These are phyloP conservation scores for Myrmophylax atrothorax DNA, from an alignment of 2,113 vertebrate genomes.

Conservation along the genomic window DNA sequence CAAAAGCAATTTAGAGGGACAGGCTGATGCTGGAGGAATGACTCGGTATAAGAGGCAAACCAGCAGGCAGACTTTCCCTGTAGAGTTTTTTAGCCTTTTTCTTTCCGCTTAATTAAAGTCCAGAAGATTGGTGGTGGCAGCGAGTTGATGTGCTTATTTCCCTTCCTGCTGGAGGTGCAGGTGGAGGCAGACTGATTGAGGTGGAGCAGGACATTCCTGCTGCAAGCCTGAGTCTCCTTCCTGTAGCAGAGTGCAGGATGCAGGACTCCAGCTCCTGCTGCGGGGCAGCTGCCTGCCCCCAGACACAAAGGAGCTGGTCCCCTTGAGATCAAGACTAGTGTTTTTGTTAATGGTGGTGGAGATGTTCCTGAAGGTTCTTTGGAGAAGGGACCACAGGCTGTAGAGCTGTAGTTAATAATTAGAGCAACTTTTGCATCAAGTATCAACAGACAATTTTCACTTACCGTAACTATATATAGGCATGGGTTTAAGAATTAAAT, in stretches of 20 bases:
- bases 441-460: not conserved
- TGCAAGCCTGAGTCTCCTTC: not conserved
- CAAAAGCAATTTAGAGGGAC: not conserved
- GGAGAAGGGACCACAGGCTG: not conserved
- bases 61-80: not conserved
- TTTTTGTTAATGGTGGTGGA: not conserved
- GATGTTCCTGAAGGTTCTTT: not conserved
- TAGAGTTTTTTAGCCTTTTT: not conserved
- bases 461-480: not conserved
- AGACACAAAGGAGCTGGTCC: not conserved
- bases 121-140: not conserved
- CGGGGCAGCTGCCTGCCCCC: accelerated
- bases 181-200: not conserved
- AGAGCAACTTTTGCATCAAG: not conserved
- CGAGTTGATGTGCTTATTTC: not conserved
- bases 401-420: not conserved
- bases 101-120: not conserved
- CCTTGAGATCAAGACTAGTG: not conserved
- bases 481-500: not conserved
- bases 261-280: not conserved
- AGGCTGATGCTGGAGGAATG: not conserved
- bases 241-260: not conserved
- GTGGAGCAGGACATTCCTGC: not conserved
- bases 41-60: not conserved
- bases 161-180: not conserved